Evolutionary conservation across 2,797 vertebrate genomes (phyloP).

Genomic region (Amblyopsis hoosieri): DNA sequence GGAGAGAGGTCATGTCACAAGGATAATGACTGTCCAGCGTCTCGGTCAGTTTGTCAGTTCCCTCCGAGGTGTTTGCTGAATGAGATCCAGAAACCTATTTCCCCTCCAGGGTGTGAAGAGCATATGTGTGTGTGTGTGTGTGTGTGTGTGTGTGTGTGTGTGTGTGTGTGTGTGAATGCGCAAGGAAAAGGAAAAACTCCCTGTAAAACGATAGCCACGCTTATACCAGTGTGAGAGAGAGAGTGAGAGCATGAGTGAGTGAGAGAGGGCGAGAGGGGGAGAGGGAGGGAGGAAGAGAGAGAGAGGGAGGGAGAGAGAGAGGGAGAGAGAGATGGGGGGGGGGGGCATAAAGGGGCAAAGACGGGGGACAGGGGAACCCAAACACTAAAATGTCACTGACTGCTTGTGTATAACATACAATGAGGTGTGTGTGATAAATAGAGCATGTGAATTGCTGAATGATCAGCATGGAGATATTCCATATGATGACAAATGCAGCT

Average conservation of each 20-base stretch:
- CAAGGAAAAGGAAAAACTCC: constrained; percentile 51
- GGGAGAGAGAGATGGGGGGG: neutral
- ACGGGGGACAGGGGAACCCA: constrained; percentile 46
- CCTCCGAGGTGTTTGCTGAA: constrained; percentile 45
- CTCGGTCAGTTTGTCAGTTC: constrained; percentile 33
- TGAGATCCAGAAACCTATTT: constrained; percentile 54
- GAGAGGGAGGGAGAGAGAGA: constrained; percentile 13
- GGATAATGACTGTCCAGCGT: constrained; percentile 32
- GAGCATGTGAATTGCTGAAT: constrained; percentile 4
- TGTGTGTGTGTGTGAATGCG: constrained; percentile 4
- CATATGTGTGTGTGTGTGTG: constrained; percentile 33
- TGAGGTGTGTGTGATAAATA: no score
- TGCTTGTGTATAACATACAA: constrained; percentile 22
- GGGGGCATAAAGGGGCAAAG: neutral
- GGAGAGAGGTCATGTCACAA: constrained; percentile 2
- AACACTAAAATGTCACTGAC: constrained; percentile 38
- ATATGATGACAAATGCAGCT: constrained; percentile 4
- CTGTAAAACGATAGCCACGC: constrained; percentile 54
- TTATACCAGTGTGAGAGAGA: constrained; percentile 26
- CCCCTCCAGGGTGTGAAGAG: constrained; percentile 58
- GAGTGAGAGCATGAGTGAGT: constrained; percentile 22
- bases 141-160: constrained; percentile 15
- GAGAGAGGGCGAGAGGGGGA: neutral
- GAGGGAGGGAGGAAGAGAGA: constrained; percentile 10
- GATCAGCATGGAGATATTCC: constrained; percentile 12